Evolutionary conservation across 2,888 invertebrate species (phyloP), one percentile per base, ranked within the genome.

Genomic region (Celastrina argiolus): DNA sequence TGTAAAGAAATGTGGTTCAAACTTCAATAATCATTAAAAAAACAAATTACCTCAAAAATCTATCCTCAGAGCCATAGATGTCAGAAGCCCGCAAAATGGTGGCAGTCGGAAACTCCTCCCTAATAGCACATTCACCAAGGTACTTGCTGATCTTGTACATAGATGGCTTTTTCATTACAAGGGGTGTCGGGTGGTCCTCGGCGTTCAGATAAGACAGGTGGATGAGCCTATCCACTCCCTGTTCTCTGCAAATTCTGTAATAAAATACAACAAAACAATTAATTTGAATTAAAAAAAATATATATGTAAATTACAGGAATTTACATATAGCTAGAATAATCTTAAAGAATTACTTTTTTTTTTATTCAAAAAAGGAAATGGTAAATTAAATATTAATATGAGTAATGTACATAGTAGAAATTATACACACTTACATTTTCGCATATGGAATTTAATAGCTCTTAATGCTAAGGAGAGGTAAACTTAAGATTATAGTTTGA

Each of bases 71-170:
- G 0, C 99, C 99, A 88, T 96, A 99, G 67, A 98, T 95, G 80
- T 97, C 96, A 0, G 98, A 92, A n/a, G 99, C 98, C 68, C 98
- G 93, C 72, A 99, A 92, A 70, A 99, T 96, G 0, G 97, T 97
- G 7, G 98, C 99, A 65, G 97, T 95, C 0, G 99, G 99, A 84
- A 99, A 99, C 83, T 98, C 98, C 76, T 97, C 95, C 65, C 92
- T 92, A 0, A 99, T 98, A n/a, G 97, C 98, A 74, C 92, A 78
- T 84, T 99, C 99, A 14, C 99, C 99, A 66, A 87, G 83, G 81
- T 93, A 96, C 92, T 98, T 98, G 75, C 95, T 94, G 68, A 92
- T 92, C 72, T 97, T 93, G 81, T 93, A 97, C 77, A 92, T 85
- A 1, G 97, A 97, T 10, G 98, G 98, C n/a, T 92, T 92, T 67